Evolutionary conservation across 92 coral and sea anemone species (phyloP), one percentile per base, ranked within the genome.

Genomic region (Zoanthus solanderi): DNA sequence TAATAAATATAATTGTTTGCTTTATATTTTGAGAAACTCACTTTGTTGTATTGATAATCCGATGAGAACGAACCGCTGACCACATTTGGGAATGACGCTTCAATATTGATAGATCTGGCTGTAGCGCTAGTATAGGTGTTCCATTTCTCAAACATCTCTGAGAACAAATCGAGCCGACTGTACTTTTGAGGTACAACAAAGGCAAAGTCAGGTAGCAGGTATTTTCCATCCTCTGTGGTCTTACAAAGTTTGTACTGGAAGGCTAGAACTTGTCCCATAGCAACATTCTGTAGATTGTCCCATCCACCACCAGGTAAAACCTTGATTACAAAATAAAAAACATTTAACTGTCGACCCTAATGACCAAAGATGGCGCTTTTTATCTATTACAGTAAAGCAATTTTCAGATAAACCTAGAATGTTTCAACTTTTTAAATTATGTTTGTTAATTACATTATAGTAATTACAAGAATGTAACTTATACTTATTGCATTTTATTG

Each of bases 41-140:
- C 95, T 75, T 94, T 95, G 87, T 94, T 90, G 83, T 94, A 87
- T 71, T 91, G 94, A 69, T 83, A 89, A 29, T 95, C 97, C 17
- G 87, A 76, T 3, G 98, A 91, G 83, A 92, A 94, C 3, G 98
- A 95, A 18, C 97, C 97, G 78, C 98, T 94, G 6, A 91, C 96
- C 13, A 88, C 91, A 10, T 94, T 91, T 63, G 87, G 89, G 72
- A 90, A 92, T 23, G 96, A 89, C 23, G 95, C 95, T 29, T 92
- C 93, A 12, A 91, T 73, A 37, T 94, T 95, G 46, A 95, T 86
- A 1, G 97, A 92, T 15, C 81, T 75, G 7, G 98, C 87, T 4
- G 91, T 92, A 34, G 91, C 87, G 52, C 97, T 90, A 16, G 90
- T 86, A 90, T 94, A 95, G 82, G 91, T 90, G 37, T 79, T 46